phyloP scores from a whole-genome alignment of 1,140 invertebrate species.

The Sminthurides bifidus region DNA sequence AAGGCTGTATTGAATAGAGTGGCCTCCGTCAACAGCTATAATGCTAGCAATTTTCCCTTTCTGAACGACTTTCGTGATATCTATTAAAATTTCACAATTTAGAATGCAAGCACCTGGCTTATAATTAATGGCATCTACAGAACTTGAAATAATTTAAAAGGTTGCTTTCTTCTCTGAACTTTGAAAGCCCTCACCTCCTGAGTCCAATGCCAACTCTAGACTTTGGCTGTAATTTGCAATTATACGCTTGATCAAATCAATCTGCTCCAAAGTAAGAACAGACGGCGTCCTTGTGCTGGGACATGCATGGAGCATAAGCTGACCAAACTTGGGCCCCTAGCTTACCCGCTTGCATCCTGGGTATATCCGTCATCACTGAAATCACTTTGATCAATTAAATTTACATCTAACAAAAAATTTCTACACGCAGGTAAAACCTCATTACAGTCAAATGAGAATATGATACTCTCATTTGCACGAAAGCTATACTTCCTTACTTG shows the following conservation, averaged over 20 bases:
- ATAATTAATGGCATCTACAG: background rate
- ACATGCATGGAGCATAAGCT: background rate
- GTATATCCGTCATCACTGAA: conserved; percentile 20
- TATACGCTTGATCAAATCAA: conserved; percentile 46
- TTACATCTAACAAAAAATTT: too few relatives aligned
- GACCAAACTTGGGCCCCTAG: conserved; percentile 54
- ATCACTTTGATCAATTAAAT: too few relatives aligned
- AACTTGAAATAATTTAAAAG: background rate
- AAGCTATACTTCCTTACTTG: conserved; percentile 2
- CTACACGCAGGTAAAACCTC: too few relatives aligned
- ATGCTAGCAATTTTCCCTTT: conserved; percentile 39
- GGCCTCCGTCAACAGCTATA: conserved; percentile 42
- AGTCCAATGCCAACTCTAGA: conserved; percentile 58
- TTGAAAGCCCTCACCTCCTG: conserved; percentile 47
- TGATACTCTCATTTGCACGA: background rate
- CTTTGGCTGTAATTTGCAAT: conserved; percentile 65
- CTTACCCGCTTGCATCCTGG: conserved; percentile 50
- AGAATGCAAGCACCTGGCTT: background rate
- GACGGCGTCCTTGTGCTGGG: conserved; percentile 26
- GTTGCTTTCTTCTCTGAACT: background rate
- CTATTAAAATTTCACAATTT: conserved; percentile 34
- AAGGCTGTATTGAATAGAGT: conserved; percentile 41
- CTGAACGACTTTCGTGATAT: conserved; percentile 36
- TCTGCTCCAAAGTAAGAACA: conserved; percentile 32
- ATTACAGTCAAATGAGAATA: background rate